A percentile compares a stretch with the other conserved stretches of the same genome.
These are phyloP conservation scores for Linurgus olivaceus DNA, from an alignment of 2,797 vertebrate species.

Conservation along the genomic window DNA sequence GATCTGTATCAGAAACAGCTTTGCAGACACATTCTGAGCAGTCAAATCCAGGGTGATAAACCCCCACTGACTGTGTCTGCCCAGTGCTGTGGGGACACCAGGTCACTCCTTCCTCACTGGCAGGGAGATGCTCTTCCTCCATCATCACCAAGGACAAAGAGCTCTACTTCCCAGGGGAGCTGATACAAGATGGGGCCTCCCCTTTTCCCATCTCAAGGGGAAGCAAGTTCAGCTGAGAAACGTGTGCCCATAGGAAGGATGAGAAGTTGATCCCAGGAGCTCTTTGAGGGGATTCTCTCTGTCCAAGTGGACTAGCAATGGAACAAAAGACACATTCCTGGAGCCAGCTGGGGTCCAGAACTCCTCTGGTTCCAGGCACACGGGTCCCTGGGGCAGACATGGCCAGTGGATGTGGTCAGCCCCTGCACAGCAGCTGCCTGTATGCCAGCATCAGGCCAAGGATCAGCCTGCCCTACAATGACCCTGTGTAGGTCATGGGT, in stretches of 20 bases:
- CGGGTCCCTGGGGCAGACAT: too few relatives aligned
- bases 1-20: neutral
- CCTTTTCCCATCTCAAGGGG: neutral
- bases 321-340: neutral
- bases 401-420: fast-evolving
- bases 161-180: fast-evolving
- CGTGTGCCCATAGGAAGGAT: neutral
- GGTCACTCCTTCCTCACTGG: fast-evolving
- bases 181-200: neutral
- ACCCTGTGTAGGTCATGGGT: neutral
- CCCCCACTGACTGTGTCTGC: neutral
- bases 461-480: neutral
- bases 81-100: neutral
- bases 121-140: fast-evolving
- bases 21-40: neutral
- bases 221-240: neutral
- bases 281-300: neutral
- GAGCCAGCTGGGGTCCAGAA: neutral
- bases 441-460: neutral
- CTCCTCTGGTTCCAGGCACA: neutral
- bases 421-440: fast-evolving
- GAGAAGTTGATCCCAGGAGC: neutral
- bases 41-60: neutral
- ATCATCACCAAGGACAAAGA: neutral
- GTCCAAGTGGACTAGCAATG: neutral